Evolutionary conservation across 2,888 invertebrate species (phyloP).

Genomic region (Tipula vernalis): DNA sequence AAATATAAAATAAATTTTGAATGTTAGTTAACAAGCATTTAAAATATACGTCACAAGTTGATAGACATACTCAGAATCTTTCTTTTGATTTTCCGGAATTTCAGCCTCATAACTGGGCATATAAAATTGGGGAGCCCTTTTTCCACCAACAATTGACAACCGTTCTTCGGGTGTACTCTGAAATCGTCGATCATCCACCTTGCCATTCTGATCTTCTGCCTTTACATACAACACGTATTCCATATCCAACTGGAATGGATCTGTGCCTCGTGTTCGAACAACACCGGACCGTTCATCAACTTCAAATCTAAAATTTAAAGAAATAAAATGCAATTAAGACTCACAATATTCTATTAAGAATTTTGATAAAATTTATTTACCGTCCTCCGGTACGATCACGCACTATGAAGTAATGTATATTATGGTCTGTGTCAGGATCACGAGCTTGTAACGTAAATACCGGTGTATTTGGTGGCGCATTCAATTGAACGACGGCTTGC

Average conservation of each 20-base stretch:
- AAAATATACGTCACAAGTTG: neutral
- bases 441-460: slow-evolving; percentile 95
- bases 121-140: slow-evolving; percentile 94
- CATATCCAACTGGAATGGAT: slow-evolving; percentile 88
- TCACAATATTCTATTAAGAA: slow-evolving; percentile 6
- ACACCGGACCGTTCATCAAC: slow-evolving; percentile 87
- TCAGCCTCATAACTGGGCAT: slow-evolving; percentile 89
- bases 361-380: slow-evolving; percentile 10
- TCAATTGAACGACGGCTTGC: slow-evolving; percentile 93
- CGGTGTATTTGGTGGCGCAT: slow-evolving; percentile 88
- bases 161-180: slow-evolving; percentile 87
- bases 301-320: slow-evolving; percentile 43
- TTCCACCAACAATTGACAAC: slow-evolving; percentile 91
- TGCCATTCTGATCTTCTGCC: slow-evolving; percentile 88
- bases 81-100: slow-evolving; percentile 93
- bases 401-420: slow-evolving; percentile 91
- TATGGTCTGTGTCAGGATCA: slow-evolving; percentile 93
- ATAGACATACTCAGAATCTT: slow-evolving; percentile 81
- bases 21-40: neutral
- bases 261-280: slow-evolving; percentile 80
- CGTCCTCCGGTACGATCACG: slow-evolving; percentile 71
- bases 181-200: slow-evolving; percentile 78
- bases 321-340: neutral
- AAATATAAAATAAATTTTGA: neutral
- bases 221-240: slow-evolving; percentile 93